phyloP scores from a whole-genome alignment of 1,140 invertebrate genomes.

The Pseudomyrmex gracilis region DNA sequence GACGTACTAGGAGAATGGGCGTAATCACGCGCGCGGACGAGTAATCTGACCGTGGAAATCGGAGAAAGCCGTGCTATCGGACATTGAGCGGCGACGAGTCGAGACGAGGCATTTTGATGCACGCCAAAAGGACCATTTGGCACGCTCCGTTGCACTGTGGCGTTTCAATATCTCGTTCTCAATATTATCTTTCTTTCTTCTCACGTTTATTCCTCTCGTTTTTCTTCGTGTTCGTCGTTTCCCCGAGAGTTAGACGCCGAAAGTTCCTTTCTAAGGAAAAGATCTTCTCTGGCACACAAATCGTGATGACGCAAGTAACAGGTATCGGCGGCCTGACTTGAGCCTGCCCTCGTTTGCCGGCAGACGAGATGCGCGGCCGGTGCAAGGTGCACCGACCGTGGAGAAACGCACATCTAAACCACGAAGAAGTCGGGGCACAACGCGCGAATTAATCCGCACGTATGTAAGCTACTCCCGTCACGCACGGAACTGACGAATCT shows the following conservation, averaged over 20 bases:
- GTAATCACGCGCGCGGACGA: slow-evolving; percentile 68
- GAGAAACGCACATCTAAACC: slow-evolving; percentile 12
- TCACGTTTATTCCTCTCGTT: neutral
- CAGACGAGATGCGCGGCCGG: neutral
- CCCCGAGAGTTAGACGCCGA: slow-evolving; percentile 44
- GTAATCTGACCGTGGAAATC: slow-evolving; percentile 62
- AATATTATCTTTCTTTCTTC: neutral
- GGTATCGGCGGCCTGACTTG: slow-evolving; percentile 37
- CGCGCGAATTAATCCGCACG: slow-evolving; percentile 25
- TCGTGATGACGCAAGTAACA: slow-evolving; percentile 48
- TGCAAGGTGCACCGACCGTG: slow-evolving; percentile 41
- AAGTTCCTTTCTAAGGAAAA: slow-evolving; percentile 26
- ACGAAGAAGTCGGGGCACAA: neutral
- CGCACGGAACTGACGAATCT: slow-evolving; percentile 30
- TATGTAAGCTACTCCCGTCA: slow-evolving; percentile 18
- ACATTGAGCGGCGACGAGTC: slow-evolving; percentile 65
- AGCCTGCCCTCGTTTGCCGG: slow-evolving; percentile 35
- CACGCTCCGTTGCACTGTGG: slow-evolving; percentile 64
- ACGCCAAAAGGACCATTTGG: slow-evolving; percentile 69
- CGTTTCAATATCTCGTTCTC: slow-evolving; percentile 39
- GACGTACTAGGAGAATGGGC: slow-evolving; percentile 74
- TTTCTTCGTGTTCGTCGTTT: slow-evolving; percentile 43
- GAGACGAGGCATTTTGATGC: slow-evolving; percentile 71
- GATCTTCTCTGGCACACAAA: slow-evolving; percentile 20
- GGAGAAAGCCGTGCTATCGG: slow-evolving; percentile 76